These are phyloP conservation scores for Eulithis prunata DNA, from an alignment of 2,888 invertebrate species.

Conservation along the genomic window DNA sequence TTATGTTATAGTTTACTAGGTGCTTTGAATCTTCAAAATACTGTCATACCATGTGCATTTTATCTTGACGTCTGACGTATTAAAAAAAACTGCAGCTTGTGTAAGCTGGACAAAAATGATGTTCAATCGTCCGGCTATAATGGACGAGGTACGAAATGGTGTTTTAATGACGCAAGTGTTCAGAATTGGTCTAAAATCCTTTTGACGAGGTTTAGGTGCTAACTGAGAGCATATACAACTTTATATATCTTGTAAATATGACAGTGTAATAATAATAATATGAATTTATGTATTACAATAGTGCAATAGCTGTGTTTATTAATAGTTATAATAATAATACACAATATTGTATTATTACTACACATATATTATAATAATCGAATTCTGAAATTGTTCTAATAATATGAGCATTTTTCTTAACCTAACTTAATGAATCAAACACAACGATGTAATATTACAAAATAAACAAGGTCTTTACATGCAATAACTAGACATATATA, in stretches of 20 bases:
- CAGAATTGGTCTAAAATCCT: conserved; percentile 74
- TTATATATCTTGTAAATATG: conserved; percentile 32
- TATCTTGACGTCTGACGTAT: conserved; percentile 16
- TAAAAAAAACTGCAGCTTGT: neutral
- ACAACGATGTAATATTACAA: conserved; percentile 38
- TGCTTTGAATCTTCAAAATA: conserved; percentile 38
- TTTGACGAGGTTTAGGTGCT: conserved; percentile 74
- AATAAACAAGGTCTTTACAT: conserved; percentile 26
- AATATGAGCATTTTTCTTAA: neutral
- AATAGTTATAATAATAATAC: neutral
- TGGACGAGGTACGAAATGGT: conserved; percentile 29
- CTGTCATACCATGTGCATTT: conserved; percentile 22
- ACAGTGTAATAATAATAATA: conserved; percentile 19
- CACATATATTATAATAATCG: neutral
- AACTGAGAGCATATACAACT: conserved; percentile 58
- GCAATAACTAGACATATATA: conserved; percentile 42
- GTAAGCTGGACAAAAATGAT: neutral
- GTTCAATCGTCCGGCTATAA: conserved; percentile 18
- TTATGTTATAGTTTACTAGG: conserved; percentile 28
- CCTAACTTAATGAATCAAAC: conserved; percentile 32
- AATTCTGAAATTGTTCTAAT: neutral
- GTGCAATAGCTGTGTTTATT: conserved; percentile 26
- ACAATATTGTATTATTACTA: conserved; percentile 3
- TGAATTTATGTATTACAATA: conserved; percentile 28
- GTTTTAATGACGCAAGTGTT: conserved; percentile 71